Evolutionary conservation across 2,113 vertebrate genomes (phyloP), one percentile per base, ranked within the genome.

Genomic region (Tragelaphus imberbis): DNA sequence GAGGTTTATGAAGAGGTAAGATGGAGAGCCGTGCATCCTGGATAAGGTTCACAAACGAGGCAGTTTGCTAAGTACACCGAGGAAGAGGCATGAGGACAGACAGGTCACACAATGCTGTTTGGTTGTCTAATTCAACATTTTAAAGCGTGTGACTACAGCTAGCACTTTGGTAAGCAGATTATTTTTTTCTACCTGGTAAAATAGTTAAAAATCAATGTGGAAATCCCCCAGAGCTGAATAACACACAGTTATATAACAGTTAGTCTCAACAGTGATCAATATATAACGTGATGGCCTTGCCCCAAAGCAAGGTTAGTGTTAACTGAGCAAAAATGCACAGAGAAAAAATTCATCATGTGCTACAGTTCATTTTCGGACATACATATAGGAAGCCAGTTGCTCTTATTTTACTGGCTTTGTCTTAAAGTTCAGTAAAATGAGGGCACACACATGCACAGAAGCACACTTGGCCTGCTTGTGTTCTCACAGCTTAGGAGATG

Each of bases 1-100:
- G 99, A 99, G 88, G 99, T 99, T 21, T 99, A 99, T 94, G 99
- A 99, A 98, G 99, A 99, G 99, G 99, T 99, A 98, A 98, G 97
- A 91, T 4, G 6, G n/a, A 13, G 13, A 98, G 40, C 8, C 3
- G 2, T 5, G 51, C 55, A 4, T 33, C 47, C 28, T 47, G 33
- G n/a, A 23, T 65, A 19, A 84, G 56, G n/a, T 28, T 81, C 61
- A 87, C 16, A 61, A n/a, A 88, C 27, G 68, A 59, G 51, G 61
- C 36, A 36, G 28, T 80, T 58, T 44, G 68, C 59, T 68, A 2
- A 3, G 1, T 63, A n/a, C 49, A 56, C 63, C 16, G 14, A 49
- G 25, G 44, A 82, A 71, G 30, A 40, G 16, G 40, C 63, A 7
- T 36, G 25, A 40, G 47, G n/a, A 47, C 10, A 21, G 16, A 40